phyloP scores from a whole-genome alignment of 1,140 invertebrate species.

The Diachasma alloeum region DNA sequence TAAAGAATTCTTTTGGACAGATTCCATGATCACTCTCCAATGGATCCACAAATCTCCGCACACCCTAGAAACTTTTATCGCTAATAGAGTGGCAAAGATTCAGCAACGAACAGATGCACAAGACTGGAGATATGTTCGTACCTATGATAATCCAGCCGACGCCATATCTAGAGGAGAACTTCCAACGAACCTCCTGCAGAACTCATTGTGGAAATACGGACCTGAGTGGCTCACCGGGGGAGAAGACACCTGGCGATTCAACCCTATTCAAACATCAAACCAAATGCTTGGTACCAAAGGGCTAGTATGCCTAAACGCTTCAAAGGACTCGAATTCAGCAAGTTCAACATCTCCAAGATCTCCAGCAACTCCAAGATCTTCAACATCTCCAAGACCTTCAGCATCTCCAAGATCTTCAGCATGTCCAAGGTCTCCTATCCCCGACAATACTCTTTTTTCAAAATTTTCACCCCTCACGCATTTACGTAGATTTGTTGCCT shows the following conservation, averaged over 20 bases:
- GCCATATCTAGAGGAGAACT: constrained; percentile 45
- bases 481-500: not conserved
- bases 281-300: not conserved
- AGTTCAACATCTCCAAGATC: too few species aligned
- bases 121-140: not conserved
- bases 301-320: not conserved
- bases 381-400: not conserved
- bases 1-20: constrained; percentile 29
- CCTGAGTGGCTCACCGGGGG: not conserved
- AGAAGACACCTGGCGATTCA: not conserved
- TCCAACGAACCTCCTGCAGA: constrained; percentile 10
- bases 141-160: constrained; percentile 43
- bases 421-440: not conserved
- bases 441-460: not conserved
- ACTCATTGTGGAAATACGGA: not conserved
- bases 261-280: not conserved
- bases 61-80: not conserved
- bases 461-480: not conserved
- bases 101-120: not conserved
- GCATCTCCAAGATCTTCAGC: not conserved
- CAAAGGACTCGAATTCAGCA: not conserved
- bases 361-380: too few species aligned
- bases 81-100: constrained; percentile 26
- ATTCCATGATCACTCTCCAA: constrained; percentile 36
- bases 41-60: constrained; percentile 26